phyloP scores from a whole-genome alignment of 2,113 vertebrate species.

The Furnarius figulus region DNA sequence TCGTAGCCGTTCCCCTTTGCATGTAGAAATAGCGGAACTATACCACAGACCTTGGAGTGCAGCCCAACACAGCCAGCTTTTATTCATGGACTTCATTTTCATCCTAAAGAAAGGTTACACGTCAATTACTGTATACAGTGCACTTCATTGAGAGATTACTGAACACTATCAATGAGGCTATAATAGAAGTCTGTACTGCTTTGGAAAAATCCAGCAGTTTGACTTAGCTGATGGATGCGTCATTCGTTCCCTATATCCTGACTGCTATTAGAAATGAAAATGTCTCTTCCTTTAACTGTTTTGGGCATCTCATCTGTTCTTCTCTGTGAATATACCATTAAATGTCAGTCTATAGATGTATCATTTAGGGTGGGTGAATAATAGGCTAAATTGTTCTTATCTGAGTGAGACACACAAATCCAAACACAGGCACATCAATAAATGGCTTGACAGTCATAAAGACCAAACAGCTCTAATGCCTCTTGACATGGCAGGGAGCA shows the following conservation, averaged over 20 bases:
- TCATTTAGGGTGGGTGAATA: neutral
- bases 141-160: slow-evolving; percentile 29
- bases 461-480: neutral
- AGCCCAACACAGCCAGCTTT: neutral
- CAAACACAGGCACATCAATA: neutral
- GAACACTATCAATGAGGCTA: neutral
- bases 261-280: slow-evolving; percentile 42
- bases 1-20: neutral
- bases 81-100: neutral
- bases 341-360: neutral
- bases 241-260: neutral
- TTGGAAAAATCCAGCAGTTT: slow-evolving; percentile 22
- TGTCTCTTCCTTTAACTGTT: slow-evolving; percentile 30
- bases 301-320: slow-evolving; percentile 36
- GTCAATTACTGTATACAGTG: neutral
- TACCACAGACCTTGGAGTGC: neutral
- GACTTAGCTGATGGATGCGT: neutral
- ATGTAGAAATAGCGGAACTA: neutral
- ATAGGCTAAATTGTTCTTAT: neutral
- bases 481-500: neutral
- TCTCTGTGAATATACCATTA: slow-evolving; percentile 20
- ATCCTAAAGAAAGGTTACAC: neutral
- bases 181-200: neutral
- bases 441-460: neutral
- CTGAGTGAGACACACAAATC: neutral